Conservation (phyloP, 2,113 vertebrate species). For the Poeciliopsis occidentalis region DNA sequence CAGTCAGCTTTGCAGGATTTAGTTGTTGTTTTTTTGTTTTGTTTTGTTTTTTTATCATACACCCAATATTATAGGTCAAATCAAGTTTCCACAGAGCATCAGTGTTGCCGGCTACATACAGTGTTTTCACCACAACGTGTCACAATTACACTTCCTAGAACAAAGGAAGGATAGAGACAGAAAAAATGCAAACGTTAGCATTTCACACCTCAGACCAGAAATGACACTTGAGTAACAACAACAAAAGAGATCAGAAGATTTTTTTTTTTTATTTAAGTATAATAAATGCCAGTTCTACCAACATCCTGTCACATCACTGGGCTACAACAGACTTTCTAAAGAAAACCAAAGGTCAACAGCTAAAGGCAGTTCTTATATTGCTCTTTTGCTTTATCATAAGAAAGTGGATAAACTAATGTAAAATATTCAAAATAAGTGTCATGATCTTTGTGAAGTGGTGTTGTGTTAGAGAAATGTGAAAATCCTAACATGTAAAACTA, state of each 20-base stretch:
- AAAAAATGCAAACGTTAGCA: neutral
- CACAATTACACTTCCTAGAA: conserved; percentile 31
- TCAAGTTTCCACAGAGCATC: neutral
- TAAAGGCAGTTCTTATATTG: neutral
- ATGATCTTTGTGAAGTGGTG: neutral
- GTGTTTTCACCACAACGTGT: conserved; percentile 16
- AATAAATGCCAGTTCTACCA: neutral
- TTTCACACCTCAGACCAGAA: conserved; percentile 19
- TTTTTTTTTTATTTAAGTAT: neutral
- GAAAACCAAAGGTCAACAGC: neutral
- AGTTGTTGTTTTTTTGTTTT: no score
- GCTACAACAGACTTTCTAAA: neutral
- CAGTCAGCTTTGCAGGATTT: neutral
- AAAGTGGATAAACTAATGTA: neutral
- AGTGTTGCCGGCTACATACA: neutral
- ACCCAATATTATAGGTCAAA: neutral
- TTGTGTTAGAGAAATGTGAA: neutral
- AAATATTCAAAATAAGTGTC: neutral
- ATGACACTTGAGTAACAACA: neutral
- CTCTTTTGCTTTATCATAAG: neutral
- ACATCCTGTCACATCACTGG: neutral
- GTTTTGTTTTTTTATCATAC: neutral
- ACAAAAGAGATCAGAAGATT: neutral
- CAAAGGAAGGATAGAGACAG: neutral
- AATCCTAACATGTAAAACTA: neutral